A percentile compares a stretch with the other conserved stretches of the same genome.
Evolutionary conservation across 2,113 vertebrate species (phyloP).

Genomic region (Micronisus gabar): DNA sequence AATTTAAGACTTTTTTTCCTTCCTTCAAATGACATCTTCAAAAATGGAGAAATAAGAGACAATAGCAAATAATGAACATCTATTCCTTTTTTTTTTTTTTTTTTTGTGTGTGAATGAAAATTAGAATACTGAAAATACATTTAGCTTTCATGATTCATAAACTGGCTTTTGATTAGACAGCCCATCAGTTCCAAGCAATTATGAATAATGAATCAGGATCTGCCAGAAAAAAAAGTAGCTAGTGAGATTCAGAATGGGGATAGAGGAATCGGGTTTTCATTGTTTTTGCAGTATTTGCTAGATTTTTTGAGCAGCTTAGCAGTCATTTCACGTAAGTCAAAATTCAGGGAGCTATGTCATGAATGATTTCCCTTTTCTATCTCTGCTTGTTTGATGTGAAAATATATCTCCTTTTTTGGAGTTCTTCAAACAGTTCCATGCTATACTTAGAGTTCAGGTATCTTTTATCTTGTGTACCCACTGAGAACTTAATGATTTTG

Average conservation of each 20-base stretch:
- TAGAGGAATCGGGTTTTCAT: not conserved
- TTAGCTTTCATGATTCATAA: not conserved
- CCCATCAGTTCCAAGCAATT: not conserved
- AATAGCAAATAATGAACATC: not conserved
- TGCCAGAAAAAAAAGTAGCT: not conserved
- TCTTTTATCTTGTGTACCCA: not conserved
- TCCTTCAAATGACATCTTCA: not conserved
- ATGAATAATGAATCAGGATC: not conserved
- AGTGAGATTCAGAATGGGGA: not conserved
- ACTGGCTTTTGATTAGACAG: not conserved
- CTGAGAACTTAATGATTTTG: not conserved
- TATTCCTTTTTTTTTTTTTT: not conserved
- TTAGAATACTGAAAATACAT: not conserved
- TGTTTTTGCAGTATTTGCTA: not conserved
- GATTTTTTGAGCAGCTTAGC: not conserved
- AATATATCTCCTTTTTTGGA: not conserved
- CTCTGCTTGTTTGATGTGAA: not conserved
- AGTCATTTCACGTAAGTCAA: not conserved
- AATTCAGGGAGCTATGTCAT: not conserved
- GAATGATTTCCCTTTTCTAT: not conserved
- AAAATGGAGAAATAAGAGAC: not conserved
- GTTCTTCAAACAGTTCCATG: not conserved
- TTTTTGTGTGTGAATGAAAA: not conserved
- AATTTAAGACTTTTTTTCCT: not conserved
- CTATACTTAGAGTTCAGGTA: not conserved